These are phyloP conservation scores for Bombus consobrinus DNA, from an alignment of 1,140 invertebrate genomes.

Conservation along the genomic window DNA sequence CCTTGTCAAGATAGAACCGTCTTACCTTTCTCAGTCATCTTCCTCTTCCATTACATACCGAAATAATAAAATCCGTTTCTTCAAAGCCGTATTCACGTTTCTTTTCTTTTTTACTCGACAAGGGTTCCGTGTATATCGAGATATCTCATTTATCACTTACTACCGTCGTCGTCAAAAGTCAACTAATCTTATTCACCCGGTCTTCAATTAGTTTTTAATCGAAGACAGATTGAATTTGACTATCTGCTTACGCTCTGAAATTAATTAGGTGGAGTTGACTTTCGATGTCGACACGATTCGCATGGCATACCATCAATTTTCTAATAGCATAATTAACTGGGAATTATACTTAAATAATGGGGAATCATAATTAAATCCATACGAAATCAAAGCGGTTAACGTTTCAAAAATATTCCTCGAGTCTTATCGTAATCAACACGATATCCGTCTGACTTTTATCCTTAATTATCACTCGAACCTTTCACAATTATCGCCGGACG, in stretches of 20 bases:
- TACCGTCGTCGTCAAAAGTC: conserved; percentile 11
- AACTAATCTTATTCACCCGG: too few relatives aligned
- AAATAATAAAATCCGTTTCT: neutral
- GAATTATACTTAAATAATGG: neutral
- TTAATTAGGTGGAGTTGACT: neutral
- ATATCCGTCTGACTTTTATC: neutral
- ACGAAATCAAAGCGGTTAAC: conserved; percentile 23
- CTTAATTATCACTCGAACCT: neutral
- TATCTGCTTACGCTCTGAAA: neutral
- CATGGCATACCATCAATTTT: conserved; percentile 6
- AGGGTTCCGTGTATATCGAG: neutral
- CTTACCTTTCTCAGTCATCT: conserved; percentile 9
- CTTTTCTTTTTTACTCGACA: neutral
- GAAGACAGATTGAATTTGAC: neutral
- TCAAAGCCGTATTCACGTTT: neutral
- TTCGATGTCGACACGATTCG: conserved; percentile 1
- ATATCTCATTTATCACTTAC: neutral
- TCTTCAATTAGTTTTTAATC: neutral
- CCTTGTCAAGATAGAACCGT: neutral
- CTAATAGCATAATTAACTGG: conserved; percentile 23
- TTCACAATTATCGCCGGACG: conserved; percentile 1
- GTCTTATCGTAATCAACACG: neutral
- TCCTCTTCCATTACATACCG: neutral
- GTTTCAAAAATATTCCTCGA: neutral
- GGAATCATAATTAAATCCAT: neutral